These are phyloP conservation scores for Eupithecia exiguata DNA, from an alignment of 2,888 invertebrate species.

Conservation along the genomic window DNA sequence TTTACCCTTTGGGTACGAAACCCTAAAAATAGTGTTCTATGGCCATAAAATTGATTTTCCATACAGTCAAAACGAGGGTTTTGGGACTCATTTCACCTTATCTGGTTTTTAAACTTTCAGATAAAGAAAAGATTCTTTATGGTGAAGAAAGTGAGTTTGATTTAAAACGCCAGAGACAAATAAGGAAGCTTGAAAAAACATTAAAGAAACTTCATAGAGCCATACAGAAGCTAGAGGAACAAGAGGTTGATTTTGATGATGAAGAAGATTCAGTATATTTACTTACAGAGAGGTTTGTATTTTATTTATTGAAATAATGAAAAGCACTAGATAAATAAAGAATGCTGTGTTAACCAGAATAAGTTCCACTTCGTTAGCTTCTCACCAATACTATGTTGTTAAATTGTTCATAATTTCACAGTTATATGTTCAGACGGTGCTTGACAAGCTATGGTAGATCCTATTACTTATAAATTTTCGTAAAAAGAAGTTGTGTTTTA, in stretches of 20 bases:
- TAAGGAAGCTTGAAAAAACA: conserved; percentile 83
- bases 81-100: too few species aligned
- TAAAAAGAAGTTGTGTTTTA: background rate
- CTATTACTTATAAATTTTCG: background rate
- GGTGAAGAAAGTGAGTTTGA: conserved; percentile 69
- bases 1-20: too few species aligned
- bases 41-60: too few species aligned
- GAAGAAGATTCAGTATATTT: conserved; percentile 89
- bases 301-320: background rate
- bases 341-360: background rate
- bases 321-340: conserved; percentile 29
- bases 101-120: conserved; percentile 42
- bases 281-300: conserved; percentile 84
- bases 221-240: conserved; percentile 87
- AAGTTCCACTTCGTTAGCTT: background rate
- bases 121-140: conserved; percentile 51
- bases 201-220: conserved; percentile 86
- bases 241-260: conserved; percentile 89
- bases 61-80: too few species aligned
- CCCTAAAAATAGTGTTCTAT: too few species aligned
- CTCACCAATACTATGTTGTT: background rate
- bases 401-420: background rate
- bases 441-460: background rate
- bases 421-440: background rate
- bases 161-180: conserved; percentile 78